Base-by-base conservation (phyloP, 2,888 invertebrate species). In the Folsomia candida region DNA sequence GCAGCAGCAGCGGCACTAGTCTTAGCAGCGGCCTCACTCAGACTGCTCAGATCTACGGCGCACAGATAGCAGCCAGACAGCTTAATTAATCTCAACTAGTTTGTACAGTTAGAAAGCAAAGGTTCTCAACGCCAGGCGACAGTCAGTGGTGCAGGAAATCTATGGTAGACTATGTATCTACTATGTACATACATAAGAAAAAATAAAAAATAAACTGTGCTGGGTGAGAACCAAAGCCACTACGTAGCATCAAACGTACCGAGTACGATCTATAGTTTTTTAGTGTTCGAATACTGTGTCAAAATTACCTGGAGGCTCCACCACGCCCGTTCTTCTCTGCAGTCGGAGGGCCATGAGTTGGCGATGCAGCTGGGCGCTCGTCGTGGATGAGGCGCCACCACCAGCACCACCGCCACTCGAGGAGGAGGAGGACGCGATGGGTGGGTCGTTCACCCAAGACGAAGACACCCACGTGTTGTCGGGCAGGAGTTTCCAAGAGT, bases 341-440 rank as follows among this genome's bases (percentile, higher is more conserved):
- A 79, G 71, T 29, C 79, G 69, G 0, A 78, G 68, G n/a, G 78
- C 78, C 77, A 79, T 76, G 1, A 79, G 72, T 51, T 79, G 78
- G 20, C 77, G 67, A 60, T 79, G 77, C 9, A 79, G 73, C 37
- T 79, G 79, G 11, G 71, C 67, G 1, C 77, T 72, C 0, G 73
- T 60, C 6, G 60, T 6, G 37, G 37, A 37, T 4, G 37, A 37
- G 37, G 37, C 4, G 22, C 24, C 20, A 6, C 25, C 18, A 2
- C 47, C 3, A 11, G 54, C 57, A 4, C 65, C 60, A 69, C 59
- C 25, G 4, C 54, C 25, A 22, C 26, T 1, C 59, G 26, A 28
- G 51, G 28, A 54, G 18, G 29, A 51, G 20, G 47, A 18, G 9
- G 1, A 18, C n/a, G 47, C 27, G 65, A 65, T 2, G 67, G 70